phyloP scores from a whole-genome alignment of 2,113 vertebrate genomes.

The Tenebrosternarchus preto region DNA sequence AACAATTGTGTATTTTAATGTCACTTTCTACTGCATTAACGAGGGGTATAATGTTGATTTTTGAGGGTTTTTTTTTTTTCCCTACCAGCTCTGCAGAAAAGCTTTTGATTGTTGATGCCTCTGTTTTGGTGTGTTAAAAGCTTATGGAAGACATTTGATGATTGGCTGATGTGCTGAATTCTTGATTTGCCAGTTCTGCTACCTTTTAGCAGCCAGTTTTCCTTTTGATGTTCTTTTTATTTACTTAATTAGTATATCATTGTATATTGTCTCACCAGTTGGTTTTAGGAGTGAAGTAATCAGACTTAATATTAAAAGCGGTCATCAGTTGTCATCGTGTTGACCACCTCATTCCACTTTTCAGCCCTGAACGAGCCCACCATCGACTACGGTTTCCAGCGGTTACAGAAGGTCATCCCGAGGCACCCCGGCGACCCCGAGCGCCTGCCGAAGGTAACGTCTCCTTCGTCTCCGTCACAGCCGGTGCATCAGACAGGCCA shows the following conservation, averaged over 20 bases:
- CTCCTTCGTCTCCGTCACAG: neutral
- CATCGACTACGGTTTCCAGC: conserved; percentile 97
- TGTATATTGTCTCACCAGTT: neutral
- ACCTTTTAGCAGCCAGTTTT: too few relatives aligned
- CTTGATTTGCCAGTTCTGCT: neutral
- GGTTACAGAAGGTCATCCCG: conserved; percentile 95
- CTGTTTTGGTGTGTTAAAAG: neutral
- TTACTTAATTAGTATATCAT: conserved; percentile 2
- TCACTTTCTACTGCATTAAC: conserved; percentile 30
- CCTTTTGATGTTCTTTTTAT: too few relatives aligned
- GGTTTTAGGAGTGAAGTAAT: neutral
- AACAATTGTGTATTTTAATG: conserved; percentile 40
- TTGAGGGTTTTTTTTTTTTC: neutral
- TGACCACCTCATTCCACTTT: conserved; percentile 20
- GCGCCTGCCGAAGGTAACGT: conserved; percentile 88
- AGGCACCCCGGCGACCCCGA: conserved; percentile 94
- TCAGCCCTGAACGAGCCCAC: conserved; percentile 95
- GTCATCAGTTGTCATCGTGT: neutral
- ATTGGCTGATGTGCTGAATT: conserved; percentile 7
- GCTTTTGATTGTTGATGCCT: neutral
- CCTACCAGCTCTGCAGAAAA: neutral
- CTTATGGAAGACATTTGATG: neutral
- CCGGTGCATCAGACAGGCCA: neutral
- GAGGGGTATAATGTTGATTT: neutral
- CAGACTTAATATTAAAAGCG: neutral